These are phyloP conservation scores for Koerneria pararmatus DNA, from an alignment of 2,888 invertebrate genomes.

Conservation along the genomic window DNA sequence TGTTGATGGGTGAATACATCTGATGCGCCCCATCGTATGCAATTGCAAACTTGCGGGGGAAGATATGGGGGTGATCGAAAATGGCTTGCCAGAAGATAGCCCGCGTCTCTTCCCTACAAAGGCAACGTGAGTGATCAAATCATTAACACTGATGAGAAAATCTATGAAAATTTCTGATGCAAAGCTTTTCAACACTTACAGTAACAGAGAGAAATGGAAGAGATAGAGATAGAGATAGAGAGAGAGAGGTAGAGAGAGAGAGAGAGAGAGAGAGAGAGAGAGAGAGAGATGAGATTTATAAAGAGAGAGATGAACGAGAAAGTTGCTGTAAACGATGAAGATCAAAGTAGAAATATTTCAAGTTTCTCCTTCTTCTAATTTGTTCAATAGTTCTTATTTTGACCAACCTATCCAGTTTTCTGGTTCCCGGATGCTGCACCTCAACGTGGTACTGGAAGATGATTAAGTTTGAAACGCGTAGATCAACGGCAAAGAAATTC, in stretches of 20 bases:
- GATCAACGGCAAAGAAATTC: constrained; percentile 50
- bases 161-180: too few species aligned
- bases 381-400: not conserved
- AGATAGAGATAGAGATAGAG: too few species aligned
- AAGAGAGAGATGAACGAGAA: too few species aligned
- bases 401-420: constrained; percentile 49
- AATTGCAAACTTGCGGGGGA: constrained; percentile 46
- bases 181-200: too few species aligned
- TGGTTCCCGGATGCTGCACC: constrained; percentile 45
- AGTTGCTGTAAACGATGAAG: too few species aligned
- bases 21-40: constrained; percentile 54
- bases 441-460: constrained; percentile 55
- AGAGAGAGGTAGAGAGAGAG: too few species aligned
- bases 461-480: constrained; percentile 39
- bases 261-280: too few species aligned
- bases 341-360: not conserved
- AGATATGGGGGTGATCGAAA: constrained; percentile 37
- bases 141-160: too few species aligned
- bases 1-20: constrained; percentile 39
- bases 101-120: constrained; percentile 50
- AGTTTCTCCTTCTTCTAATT: not conserved
- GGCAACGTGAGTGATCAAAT: too few species aligned
- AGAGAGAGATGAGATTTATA: too few species aligned
- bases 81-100: constrained; percentile 54
- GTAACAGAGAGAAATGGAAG: too few species aligned